Base-by-base conservation (phyloP, 2,888 invertebrate species). In the Sphaerophoria rueppellii region DNA sequence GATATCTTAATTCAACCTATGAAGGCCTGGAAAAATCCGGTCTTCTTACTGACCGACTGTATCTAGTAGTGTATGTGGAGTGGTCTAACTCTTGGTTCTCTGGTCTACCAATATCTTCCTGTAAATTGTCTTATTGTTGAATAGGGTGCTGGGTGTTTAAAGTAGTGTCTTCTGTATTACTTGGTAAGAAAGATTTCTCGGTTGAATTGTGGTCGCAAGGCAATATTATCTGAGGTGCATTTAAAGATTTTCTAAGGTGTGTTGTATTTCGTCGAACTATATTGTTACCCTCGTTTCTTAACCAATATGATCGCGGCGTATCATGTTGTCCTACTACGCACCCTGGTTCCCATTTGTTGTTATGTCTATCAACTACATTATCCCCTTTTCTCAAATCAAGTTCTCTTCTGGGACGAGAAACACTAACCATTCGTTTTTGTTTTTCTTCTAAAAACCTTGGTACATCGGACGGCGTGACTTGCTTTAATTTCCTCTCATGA, bases 271-370 rank as follows among this genome's bases (percentile, higher is more conserved):
- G 37, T 54, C 69, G 73, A 69, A 73, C 73, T 0, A 73, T 67
- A 6, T 58, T 16, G 52, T 67, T 67, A n/a, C 73, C 67, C 58
- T 67, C 72, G 58, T 72, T 79, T 52, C 60, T 54, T 11, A 80
- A 2, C 11, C 50, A 61, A 9, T 69, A 67, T 34, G 74, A 80
- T 54, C 70, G n/a, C 6, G 73, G 73, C 0, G 14, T 46, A n/a
- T 61, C 79, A 60, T 73, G 54, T 16, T 61, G 46, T 35, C 54
- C 52, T 16, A 79, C 73, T 40, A 80, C 50, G 37, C 35, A 37
- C 43, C 46, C 73, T 24, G 73, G 79, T 32, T 73, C 69, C 61
- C 74, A 69, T 16, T 67, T 79, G 9, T 61, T 60, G 46, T 50
- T 50, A 24, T 16, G 16, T 24, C 50, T 50, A 50, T 67, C 40